Percentiles rank a stretch among this genome's conserved stretches.
These are phyloP conservation scores for Sprattus sprattus DNA, from an alignment of 2,113 vertebrate species.

Conservation along the genomic window DNA sequence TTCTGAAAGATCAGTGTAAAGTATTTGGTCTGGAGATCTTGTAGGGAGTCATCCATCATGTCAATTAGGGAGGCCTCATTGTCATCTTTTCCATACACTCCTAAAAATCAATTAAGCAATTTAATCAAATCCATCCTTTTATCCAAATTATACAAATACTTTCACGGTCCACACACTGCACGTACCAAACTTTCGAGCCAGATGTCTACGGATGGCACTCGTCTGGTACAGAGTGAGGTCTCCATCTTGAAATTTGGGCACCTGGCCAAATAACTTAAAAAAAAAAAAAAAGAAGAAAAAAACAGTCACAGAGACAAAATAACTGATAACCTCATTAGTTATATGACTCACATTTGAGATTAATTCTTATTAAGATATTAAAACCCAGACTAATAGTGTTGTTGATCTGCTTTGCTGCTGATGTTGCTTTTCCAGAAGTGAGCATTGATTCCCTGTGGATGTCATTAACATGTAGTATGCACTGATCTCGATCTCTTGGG, in stretches of 20 bases:
- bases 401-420: neutral
- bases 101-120: neutral
- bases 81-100: slow-evolving; percentile 22
- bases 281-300: neutral
- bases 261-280: neutral
- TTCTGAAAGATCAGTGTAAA: neutral
- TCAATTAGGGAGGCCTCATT: slow-evolving; percentile 18
- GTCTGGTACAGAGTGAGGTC: neutral
- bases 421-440: neutral
- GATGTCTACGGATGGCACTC: neutral
- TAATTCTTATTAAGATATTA: neutral
- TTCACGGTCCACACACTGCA: neutral
- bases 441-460: neutral
- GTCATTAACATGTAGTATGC: neutral
- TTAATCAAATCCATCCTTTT: neutral
- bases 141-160: neutral
- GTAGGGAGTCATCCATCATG: slow-evolving; percentile 22
- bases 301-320: neutral
- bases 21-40: neutral
- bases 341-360: neutral
- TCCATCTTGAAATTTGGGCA: slow-evolving; percentile 1
- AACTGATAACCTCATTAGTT: neutral
- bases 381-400: neutral
- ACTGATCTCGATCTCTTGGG: neutral
- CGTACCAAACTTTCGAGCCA: neutral